Evolutionary conservation across 2,113 vertebrate genomes (phyloP).

Genomic region (Rhinogobius similis): DNA sequence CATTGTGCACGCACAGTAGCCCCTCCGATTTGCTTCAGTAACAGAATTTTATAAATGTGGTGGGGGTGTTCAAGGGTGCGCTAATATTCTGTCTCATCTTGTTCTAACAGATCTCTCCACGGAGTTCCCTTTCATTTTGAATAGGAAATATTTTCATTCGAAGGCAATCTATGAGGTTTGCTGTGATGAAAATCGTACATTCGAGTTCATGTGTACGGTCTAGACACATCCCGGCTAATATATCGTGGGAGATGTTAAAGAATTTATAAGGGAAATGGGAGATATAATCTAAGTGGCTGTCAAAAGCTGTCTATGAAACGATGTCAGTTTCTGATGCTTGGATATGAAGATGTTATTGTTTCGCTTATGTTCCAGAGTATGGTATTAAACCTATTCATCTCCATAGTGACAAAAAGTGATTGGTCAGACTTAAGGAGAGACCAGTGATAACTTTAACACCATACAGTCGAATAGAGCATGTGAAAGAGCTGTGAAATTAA

Average conservation of each 20-base stretch:
- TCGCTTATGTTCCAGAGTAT: background rate
- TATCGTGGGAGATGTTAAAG: background rate
- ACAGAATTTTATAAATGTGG: conserved; percentile 29
- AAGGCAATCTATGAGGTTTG: conserved; percentile 11
- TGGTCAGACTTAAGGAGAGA: too few species aligned
- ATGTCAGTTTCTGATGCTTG: too few species aligned
- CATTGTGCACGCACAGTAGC: conserved; percentile 41
- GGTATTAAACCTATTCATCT: background rate
- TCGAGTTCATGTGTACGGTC: background rate
- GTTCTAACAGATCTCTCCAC: conserved; percentile 11
- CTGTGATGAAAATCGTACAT: conserved; percentile 9
- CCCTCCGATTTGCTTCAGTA: conserved; percentile 46
- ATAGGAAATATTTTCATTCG: conserved; percentile 19
- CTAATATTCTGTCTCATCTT: conserved; percentile 28
- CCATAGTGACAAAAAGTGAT: too few species aligned
- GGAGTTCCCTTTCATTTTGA: conserved; percentile 27
- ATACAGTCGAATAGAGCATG: too few species aligned
- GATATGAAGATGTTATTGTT: too few species aligned
- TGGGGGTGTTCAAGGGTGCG: conserved; percentile 20
- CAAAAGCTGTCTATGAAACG: background rate
- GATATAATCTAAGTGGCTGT: background rate
- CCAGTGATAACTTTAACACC: too few species aligned
- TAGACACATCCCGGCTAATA: background rate
- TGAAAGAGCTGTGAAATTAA: too few species aligned
- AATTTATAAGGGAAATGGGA: background rate